Evolutionary conservation across 1,140 invertebrate species (phyloP), one percentile per base, ranked within the genome.

Genomic region (Reticulitermes speratus): DNA sequence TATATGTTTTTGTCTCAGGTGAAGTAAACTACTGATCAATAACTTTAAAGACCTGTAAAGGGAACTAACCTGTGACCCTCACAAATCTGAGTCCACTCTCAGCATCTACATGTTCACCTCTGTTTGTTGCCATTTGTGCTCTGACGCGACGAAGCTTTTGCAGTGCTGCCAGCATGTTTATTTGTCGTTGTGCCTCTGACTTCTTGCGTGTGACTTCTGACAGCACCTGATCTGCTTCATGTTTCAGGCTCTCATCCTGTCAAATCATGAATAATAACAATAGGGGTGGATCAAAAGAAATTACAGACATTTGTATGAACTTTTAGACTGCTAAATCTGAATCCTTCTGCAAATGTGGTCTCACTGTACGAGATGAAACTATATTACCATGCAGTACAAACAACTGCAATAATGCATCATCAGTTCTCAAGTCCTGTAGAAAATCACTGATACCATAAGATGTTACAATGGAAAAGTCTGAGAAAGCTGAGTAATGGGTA

Each of bases 191-290:
- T 1, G 94, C 94, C 89, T 96, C 95, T 59, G 90, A 92, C 89
- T 95, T 94, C 89, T 96, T 96, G 83, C 92, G 92, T 44, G 93
- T 90, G 0, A 96, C 95, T 88, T 96, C 95, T 81, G 93, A 92
- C 2, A 96, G 89, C 23, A 96, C 92, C 87, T 92, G 91, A 89
- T 96, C 96, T 0, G 95, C 95, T 89, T 96, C 92, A 88, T 92
- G 91, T 88, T 95, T 94, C 83, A 94, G 91, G 88, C 93, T 92
- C 89, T 94, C 93, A 89, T 94, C 93, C 92, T 95, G 89, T n/a
- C n/a, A 59, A 85, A 23, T 25, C 12, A 48, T 16, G 48, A 48
- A 52, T 0, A 48, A 19, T 2, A 16, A 52, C 1, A 48, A 19
- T 2, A 16, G 16, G 16, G 48, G 48, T 12, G 11, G 48, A 48